Evolutionary conservation across 2,797 vertebrate species (phyloP).

Genomic region (Echeneis naucrates): DNA sequence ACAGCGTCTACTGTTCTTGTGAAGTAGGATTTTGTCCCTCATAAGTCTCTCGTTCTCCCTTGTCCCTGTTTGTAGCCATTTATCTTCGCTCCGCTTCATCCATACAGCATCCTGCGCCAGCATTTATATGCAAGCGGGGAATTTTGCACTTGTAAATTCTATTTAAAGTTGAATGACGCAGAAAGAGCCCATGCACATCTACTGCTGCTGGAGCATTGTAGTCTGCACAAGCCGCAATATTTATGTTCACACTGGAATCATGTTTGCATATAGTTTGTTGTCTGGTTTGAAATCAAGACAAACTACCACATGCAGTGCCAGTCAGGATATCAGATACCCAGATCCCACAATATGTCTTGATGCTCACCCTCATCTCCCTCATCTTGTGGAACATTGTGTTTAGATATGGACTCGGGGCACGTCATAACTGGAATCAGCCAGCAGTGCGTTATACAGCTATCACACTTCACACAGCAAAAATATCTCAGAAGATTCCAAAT

Average conservation of each 20-base stretch:
- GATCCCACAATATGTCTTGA: constrained; percentile 15
- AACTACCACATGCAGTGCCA: neutral
- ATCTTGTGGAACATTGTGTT: constrained; percentile 24
- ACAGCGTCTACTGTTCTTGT: constrained; percentile 54
- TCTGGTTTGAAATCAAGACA: constrained; percentile 8
- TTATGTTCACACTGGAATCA: neutral
- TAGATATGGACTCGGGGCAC: constrained; percentile 10
- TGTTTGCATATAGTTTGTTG: neutral
- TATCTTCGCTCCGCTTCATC: neutral
- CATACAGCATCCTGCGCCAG: neutral
- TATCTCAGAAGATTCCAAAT: constrained; percentile 50
- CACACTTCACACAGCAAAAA: constrained; percentile 17
- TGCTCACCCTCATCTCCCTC: constrained; percentile 14
- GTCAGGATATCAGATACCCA: constrained; percentile 9
- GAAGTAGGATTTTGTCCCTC: constrained; percentile 46
- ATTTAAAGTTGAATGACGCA: constrained; percentile 7
- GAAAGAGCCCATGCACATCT: neutral
- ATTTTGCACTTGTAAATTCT: neutral
- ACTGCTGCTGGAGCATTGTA: neutral
- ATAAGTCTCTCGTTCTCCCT: constrained; percentile 33
- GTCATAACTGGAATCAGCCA: constrained; percentile 33
- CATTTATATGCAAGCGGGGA: neutral
- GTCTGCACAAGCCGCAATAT: neutral
- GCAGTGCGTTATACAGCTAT: constrained; percentile 11
- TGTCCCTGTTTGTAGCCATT: constrained; percentile 11